A percentile compares a stretch with the other conserved stretches of the same genome.
Evolutionary conservation across 1,140 invertebrate genomes (phyloP).

Genomic region (Zophobas atratus): DNA sequence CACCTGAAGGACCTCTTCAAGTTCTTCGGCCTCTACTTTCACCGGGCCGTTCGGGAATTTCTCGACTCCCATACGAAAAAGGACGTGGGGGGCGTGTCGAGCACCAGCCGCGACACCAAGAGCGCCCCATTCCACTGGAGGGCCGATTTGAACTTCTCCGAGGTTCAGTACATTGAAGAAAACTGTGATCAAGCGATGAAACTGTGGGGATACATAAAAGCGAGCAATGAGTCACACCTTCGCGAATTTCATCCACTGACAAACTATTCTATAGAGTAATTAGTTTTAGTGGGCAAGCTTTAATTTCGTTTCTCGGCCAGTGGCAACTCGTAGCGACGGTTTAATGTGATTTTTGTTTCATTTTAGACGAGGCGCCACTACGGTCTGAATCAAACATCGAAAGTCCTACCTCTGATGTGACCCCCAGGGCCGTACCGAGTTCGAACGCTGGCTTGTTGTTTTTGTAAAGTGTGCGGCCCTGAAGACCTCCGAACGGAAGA

Average conservation of each 20-base stretch:
- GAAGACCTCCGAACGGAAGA: too few species aligned
- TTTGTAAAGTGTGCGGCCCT: too few species aligned
- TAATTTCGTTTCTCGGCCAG: neutral
- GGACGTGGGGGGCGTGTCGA: conserved; percentile 85
- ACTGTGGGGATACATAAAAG: conserved; percentile 83
- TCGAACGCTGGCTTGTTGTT: too few species aligned
- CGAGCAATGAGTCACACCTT: conserved; percentile 71
- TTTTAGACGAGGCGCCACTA: neutral
- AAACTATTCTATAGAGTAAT: conserved; percentile 62
- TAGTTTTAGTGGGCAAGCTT: neutral
- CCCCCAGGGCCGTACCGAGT: too few species aligned
- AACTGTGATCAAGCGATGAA: conserved; percentile 83
- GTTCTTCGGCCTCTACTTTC: conserved; percentile 84
- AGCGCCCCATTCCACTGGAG: conserved; percentile 89
- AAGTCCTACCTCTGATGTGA: too few species aligned
- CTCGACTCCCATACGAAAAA: conserved; percentile 86
- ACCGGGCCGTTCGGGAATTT: conserved; percentile 79
- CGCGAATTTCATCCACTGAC: conserved; percentile 73
- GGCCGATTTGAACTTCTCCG: conserved; percentile 78
- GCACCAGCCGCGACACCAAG: conserved; percentile 87
- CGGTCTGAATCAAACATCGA: too few species aligned
- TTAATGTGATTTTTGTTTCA: neutral
- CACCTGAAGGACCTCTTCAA: conserved; percentile 81
- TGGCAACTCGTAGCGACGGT: too few species aligned
- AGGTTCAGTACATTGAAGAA: conserved; percentile 77